phyloP scores from a whole-genome alignment of 2,888 invertebrate species.

The Plebejus argus region DNA sequence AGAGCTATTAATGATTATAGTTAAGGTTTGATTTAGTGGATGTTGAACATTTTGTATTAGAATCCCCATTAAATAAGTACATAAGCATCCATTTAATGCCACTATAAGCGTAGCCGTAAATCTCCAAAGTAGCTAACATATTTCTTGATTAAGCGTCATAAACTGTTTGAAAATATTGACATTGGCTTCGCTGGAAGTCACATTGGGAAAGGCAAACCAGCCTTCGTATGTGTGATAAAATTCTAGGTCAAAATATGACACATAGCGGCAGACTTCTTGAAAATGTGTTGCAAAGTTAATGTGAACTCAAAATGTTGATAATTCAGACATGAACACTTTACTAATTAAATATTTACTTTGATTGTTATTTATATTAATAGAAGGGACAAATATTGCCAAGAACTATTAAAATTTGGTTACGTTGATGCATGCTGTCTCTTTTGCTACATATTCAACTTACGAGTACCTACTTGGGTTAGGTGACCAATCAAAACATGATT shows the following conservation, averaged over 20 bases:
- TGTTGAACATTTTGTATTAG: not conserved
- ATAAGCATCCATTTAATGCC: not conserved
- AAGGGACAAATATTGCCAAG: not conserved
- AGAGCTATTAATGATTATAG: not conserved
- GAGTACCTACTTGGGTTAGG: too few relatives aligned
- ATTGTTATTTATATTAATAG: not conserved
- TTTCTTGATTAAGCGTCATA: not conserved
- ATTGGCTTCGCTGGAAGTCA: slow-evolving; percentile 1
- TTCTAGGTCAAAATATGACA: slow-evolving; percentile 24
- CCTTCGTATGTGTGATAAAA: not conserved
- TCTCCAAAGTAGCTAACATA: not conserved
- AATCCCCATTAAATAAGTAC: not conserved
- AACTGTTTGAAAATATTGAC: not conserved
- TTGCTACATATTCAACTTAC: too few relatives aligned
- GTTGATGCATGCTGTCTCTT: too few relatives aligned
- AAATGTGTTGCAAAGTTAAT: not conserved
- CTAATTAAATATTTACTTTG: not conserved
- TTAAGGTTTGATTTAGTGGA: not conserved
- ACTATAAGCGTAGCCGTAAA: not conserved
- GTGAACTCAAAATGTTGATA: not conserved
- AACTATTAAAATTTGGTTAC: not conserved
- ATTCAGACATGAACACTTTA: not conserved
- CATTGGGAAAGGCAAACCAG: slow-evolving; percentile 24
- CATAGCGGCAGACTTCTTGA: not conserved
- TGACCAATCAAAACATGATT: too few relatives aligned